These are phyloP conservation scores for Philhelius pedissequus DNA, from an alignment of 2,888 invertebrate genomes.

Conservation along the genomic window DNA sequence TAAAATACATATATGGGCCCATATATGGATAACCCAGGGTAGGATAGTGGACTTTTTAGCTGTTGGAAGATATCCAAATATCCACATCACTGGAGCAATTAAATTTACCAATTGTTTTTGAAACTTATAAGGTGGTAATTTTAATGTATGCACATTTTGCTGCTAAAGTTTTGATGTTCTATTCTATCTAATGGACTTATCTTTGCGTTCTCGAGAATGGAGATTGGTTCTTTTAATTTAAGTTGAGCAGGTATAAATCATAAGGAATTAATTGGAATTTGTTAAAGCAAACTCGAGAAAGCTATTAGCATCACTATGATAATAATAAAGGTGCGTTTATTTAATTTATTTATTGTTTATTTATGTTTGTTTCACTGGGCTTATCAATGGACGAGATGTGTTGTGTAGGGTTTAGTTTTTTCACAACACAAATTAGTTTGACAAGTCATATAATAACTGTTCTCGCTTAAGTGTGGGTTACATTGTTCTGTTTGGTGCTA, in stretches of 20 bases:
- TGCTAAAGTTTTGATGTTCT: slow-evolving; percentile 5
- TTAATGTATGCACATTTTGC: slow-evolving; percentile 68
- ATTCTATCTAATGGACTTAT: not conserved
- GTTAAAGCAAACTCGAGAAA: slow-evolving; percentile 41
- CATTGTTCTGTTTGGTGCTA: slow-evolving; percentile 14
- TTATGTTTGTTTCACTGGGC: slow-evolving; percentile 66
- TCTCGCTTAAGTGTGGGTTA: slow-evolving; percentile 20
- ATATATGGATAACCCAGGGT: slow-evolving; percentile 54
- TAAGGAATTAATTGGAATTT: slow-evolving; percentile 23
- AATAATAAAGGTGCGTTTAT: slow-evolving; percentile 44
- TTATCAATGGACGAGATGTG: slow-evolving; percentile 55
- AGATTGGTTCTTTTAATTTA: not conserved
- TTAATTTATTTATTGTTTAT: slow-evolving; percentile 65
- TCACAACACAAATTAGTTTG: slow-evolving; percentile 49
- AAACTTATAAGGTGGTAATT: slow-evolving; percentile 19
- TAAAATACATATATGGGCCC: slow-evolving; percentile 44
- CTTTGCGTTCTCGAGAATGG: slow-evolving; percentile 16
- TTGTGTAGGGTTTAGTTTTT: slow-evolving; percentile 24
- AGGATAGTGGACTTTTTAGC: slow-evolving; percentile 32
- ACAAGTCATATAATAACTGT: slow-evolving; percentile 29
- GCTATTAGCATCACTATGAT: slow-evolving; percentile 62
- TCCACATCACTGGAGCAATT: slow-evolving; percentile 61
- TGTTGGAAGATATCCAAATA: slow-evolving; percentile 49
- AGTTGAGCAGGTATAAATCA: slow-evolving; percentile 7
- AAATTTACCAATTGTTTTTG: slow-evolving; percentile 21